These are phyloP conservation scores for Idris sp. DNA, from an alignment of 1,140 invertebrate species.

Conservation along the genomic window DNA sequence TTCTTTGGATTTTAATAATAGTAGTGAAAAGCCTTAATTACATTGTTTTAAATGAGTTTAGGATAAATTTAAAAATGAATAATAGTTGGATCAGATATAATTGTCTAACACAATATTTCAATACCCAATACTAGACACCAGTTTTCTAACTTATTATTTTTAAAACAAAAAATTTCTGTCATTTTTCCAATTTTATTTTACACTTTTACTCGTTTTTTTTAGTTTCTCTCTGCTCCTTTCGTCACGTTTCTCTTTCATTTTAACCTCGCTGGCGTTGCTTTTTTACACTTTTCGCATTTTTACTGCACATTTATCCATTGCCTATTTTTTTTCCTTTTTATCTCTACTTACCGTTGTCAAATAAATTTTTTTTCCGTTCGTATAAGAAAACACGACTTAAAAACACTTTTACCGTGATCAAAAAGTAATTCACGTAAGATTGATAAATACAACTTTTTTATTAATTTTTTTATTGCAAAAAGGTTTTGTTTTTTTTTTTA, in stretches of 20 bases:
- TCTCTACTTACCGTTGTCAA: slow-evolving; percentile 7
- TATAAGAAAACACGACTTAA: slow-evolving; percentile 1
- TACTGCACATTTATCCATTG: slow-evolving; percentile 23
- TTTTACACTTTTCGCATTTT: slow-evolving; percentile 24
- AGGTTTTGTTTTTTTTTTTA: too few relatives aligned
- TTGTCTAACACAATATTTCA: too few relatives aligned
- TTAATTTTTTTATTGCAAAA: too few relatives aligned
- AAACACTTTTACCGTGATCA: slow-evolving; percentile 1
- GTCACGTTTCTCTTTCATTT: slow-evolving; percentile 28
- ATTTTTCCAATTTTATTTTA: slow-evolving; percentile 8
- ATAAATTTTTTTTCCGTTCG: slow-evolving; percentile 13
- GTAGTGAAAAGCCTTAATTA: too few relatives aligned
- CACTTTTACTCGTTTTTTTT: slow-evolving; percentile 12
- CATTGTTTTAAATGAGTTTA: too few relatives aligned
- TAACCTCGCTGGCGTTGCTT: slow-evolving; percentile 3
- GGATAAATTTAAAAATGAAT: too few relatives aligned
- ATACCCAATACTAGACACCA: too few relatives aligned
- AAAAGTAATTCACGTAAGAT: slow-evolving; percentile 1
- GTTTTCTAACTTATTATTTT: neutral
- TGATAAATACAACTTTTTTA: too few relatives aligned
- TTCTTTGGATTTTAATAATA: too few relatives aligned
- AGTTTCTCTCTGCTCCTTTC: slow-evolving; percentile 1
- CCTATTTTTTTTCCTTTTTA: slow-evolving; percentile 5
- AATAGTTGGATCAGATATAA: too few relatives aligned
- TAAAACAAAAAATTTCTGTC: slow-evolving; percentile 13